phyloP scores from a whole-genome alignment of 2,888 invertebrate genomes.

The Galeruca laticollis region DNA sequence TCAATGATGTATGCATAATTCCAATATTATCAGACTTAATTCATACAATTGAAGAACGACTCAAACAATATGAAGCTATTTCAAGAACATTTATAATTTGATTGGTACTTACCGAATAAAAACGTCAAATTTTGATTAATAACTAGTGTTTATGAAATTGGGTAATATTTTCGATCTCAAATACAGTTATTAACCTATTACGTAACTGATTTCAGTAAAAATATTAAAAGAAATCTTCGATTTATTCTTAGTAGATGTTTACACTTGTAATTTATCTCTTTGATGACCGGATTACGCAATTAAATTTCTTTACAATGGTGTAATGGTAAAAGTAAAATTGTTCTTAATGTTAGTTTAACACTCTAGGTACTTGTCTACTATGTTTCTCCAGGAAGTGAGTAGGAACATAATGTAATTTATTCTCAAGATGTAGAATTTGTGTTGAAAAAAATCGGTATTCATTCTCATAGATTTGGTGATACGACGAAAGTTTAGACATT shows the following conservation, averaged over 20 bases:
- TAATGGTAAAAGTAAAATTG: constrained; percentile 4
- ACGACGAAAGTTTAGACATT: neutral
- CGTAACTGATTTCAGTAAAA: neutral
- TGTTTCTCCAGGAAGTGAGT: neutral
- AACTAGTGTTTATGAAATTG: neutral
- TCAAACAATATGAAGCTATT: too few species aligned
- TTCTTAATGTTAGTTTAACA: constrained; percentile 1
- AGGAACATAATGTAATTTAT: neutral
- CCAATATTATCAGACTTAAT: too few species aligned
- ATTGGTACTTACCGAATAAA: too few species aligned
- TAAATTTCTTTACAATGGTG: neutral
- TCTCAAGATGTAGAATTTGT: neutral
- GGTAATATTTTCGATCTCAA: neutral
- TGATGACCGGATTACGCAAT: neutral
- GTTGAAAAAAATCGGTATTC: neutral
- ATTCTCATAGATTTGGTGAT: neutral
- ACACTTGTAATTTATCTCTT: neutral
- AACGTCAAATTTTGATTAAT: neutral
- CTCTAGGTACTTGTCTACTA: neutral
- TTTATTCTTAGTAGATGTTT: neutral
- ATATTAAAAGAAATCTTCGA: neutral
- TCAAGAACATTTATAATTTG: too few species aligned
- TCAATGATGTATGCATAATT: too few species aligned
- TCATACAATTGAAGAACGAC: too few species aligned
- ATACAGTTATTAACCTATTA: neutral